A percentile compares a stretch with the other conserved stretches of the same genome.
These are phyloP conservation scores for Ailurus styani DNA, from an alignment of 2,113 vertebrate genomes.

Conservation along the genomic window DNA sequence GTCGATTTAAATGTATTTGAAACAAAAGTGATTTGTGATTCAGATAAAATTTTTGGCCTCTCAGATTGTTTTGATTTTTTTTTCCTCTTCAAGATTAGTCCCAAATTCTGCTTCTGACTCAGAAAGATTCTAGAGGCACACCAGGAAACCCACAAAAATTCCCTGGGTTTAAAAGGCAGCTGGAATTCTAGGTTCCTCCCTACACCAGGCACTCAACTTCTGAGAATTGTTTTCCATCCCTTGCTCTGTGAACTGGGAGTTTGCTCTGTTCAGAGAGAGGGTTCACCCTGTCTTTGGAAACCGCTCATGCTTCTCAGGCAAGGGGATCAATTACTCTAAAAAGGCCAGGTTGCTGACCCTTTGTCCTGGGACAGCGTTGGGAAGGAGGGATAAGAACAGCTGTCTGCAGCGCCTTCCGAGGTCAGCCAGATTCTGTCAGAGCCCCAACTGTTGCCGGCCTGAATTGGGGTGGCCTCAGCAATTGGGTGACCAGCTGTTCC, in stretches of 20 bases:
- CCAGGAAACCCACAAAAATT: conserved; percentile 43
- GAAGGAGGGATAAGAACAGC: neutral
- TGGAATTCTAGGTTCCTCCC: neutral
- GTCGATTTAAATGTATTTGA: neutral
- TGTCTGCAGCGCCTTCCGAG: neutral
- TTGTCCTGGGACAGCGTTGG: neutral
- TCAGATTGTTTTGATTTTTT: neutral
- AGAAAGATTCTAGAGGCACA: conserved; percentile 31
- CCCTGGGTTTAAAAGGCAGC: neutral
- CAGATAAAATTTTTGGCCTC: neutral
- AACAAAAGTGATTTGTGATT: neutral
- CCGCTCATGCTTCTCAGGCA: neutral
- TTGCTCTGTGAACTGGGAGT: neutral
- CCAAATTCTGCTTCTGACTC: conserved; percentile 18
- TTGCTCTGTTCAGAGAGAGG: neutral
- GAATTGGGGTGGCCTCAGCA: neutral
- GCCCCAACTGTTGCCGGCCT: neutral
- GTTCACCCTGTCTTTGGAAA: conserved; percentile 21
- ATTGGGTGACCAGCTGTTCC: neutral
- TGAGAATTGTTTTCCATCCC: neutral
- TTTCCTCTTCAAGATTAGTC: neutral
- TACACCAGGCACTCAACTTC: neutral
- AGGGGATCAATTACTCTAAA: conserved; percentile 10
- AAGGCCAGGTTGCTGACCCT: conserved; percentile 40
- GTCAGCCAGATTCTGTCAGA: neutral